These are phyloP conservation scores for Corbicula japonica DNA, from an alignment of 2,888 invertebrate genomes.

Conservation along the genomic window DNA sequence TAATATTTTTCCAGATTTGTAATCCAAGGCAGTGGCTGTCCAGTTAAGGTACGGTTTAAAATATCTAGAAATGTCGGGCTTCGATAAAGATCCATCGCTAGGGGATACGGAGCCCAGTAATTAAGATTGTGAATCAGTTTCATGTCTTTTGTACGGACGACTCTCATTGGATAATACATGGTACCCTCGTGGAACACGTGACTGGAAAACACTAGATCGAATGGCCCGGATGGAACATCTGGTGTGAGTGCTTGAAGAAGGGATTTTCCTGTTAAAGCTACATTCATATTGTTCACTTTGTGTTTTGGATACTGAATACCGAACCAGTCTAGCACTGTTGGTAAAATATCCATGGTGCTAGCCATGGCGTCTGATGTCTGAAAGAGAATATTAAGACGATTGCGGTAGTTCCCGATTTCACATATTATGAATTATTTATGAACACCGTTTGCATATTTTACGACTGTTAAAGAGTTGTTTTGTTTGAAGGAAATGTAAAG, in stretches of 20 bases:
- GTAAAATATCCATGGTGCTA: conserved; percentile 93
- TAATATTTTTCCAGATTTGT: conserved; percentile 93
- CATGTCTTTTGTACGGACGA: conserved; percentile 91
- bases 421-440: too few relatives aligned
- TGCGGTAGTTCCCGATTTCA: too few relatives aligned
- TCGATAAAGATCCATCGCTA: conserved; percentile 96
- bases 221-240: conserved; percentile 83
- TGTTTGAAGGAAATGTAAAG: too few relatives aligned
- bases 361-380: conserved; percentile 90
- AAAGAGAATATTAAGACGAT: too few relatives aligned
- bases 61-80: conserved; percentile 96
- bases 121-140: conserved; percentile 97
- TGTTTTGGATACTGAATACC: conserved; percentile 87
- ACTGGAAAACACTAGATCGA: conserved; percentile 89
- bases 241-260: conserved; percentile 90
- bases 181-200: conserved; percentile 96
- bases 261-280: conserved; percentile 90
- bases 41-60: conserved; percentile 89
- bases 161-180: conserved; percentile 98
- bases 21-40: conserved; percentile 92
- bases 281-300: conserved; percentile 69
- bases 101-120: conserved; percentile 94
- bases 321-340: conserved; percentile 95
- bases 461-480: too few relatives aligned
- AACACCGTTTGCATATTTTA: too few relatives aligned